Evolutionary conservation across 2,888 invertebrate genomes (phyloP).

Genomic region (Strigamia transsilvanica): DNA sequence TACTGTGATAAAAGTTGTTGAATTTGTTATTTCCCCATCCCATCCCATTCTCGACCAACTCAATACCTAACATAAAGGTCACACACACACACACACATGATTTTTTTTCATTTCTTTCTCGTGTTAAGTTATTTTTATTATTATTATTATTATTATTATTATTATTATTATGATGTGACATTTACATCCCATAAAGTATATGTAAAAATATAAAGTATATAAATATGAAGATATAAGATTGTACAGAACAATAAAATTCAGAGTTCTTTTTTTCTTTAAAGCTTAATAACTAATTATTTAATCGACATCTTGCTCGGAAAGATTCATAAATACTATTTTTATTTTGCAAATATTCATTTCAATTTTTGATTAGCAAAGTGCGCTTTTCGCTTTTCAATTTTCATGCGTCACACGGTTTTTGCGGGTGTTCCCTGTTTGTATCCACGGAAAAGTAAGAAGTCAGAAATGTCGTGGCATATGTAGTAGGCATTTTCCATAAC

Average conservation of each 20-base stretch:
- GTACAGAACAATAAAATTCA: conserved; percentile 2
- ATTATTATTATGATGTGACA: background rate
- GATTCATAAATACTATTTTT: background rate
- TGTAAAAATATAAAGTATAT: conserved; percentile 13
- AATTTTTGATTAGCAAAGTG: too few relatives aligned
- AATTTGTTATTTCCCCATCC: background rate
- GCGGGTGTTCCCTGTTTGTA: conserved; percentile 69
- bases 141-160: background rate
- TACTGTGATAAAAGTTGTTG: conserved; percentile 24
- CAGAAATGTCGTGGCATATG: conserved; percentile 91
- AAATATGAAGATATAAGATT: conserved; percentile 22
- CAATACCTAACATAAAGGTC: background rate
- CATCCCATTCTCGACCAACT: background rate
- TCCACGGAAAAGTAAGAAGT: conserved; percentile 82
- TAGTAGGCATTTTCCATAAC: conserved; percentile 95
- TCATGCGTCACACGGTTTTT: background rate
- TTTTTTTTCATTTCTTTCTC: background rate
- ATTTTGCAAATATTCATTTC: background rate
- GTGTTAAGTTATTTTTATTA: background rate
- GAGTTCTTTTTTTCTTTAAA: background rate
- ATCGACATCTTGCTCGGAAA: background rate
- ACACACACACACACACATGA: background rate
- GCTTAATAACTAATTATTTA: background rate
- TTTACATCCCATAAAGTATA: conserved; percentile 30
- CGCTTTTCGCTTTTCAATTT: too few relatives aligned